Percentiles rank a stretch among this genome's conserved stretches.
These are phyloP conservation scores for Megastigmus dorsalis DNA, from an alignment of 2,888 invertebrate species.

Conservation along the genomic window DNA sequence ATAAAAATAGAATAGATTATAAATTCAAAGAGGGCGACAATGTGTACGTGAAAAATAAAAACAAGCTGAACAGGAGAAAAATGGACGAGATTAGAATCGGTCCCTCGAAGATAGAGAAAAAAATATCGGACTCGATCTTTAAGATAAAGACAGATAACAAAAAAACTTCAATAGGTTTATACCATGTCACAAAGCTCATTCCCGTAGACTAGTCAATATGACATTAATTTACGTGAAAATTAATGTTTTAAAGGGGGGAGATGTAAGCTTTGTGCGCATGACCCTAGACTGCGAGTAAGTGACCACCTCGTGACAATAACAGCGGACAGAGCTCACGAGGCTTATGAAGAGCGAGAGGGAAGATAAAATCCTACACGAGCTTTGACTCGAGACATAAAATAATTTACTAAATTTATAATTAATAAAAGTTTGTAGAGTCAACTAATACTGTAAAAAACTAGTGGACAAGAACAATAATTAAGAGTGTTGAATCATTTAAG, in stretches of 20 bases:
- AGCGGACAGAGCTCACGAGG: no score
- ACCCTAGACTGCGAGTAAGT: no score
- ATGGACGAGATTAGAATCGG: not conserved
- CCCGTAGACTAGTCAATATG: not conserved
- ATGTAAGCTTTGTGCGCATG: no score
- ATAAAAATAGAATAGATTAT: slow-evolving; percentile 4
- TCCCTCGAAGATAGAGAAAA: not conserved
- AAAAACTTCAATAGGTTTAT: not conserved
- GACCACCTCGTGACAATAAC: no score
- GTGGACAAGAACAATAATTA: no score
- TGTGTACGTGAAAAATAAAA: not conserved
- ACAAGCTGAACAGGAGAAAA: not conserved
- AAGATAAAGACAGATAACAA: not conserved
- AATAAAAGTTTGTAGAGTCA: no score
- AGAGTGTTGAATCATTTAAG: not conserved
- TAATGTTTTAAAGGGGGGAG: slow-evolving; percentile 1
- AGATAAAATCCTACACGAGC: not conserved
- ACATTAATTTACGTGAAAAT: not conserved
- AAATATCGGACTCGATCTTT: not conserved
- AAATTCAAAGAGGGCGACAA: not conserved
- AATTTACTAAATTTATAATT: no score
- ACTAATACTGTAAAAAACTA: no score
- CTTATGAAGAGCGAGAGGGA: no score
- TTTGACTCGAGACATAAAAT: no score
- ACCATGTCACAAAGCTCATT: not conserved